Conservation (phyloP, 2,113 vertebrate species). For the Galbula dea region DNA sequence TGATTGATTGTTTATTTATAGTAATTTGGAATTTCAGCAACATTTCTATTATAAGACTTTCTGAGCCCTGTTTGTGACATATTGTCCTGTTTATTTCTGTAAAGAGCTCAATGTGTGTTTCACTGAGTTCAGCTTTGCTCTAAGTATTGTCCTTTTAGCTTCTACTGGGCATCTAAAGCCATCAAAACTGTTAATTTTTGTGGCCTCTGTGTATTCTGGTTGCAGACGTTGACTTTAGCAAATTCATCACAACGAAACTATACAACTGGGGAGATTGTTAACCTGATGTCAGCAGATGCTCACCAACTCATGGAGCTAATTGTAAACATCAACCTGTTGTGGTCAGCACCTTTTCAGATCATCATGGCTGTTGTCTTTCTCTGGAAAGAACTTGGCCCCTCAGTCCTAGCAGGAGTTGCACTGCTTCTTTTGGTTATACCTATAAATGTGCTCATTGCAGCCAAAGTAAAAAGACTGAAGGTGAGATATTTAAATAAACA, state of each 20-base stretch:
- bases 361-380: constrained; percentile 58
- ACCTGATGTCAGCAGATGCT: constrained; percentile 62
- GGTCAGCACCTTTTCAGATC: constrained; percentile 69
- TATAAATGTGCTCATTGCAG: constrained; percentile 52
- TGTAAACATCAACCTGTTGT: constrained; percentile 58
- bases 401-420: constrained; percentile 54
- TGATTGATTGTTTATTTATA: background rate
- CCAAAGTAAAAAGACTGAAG: constrained; percentile 59
- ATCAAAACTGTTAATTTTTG: background rate
- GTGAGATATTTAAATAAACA: constrained; percentile 21
- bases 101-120: background rate
- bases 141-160: background rate
- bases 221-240: constrained; percentile 58
- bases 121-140: background rate
- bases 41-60: background rate
- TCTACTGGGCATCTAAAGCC: background rate
- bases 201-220: background rate
- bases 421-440: constrained; percentile 66
- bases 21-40: background rate
- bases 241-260: constrained; percentile 44
- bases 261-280: constrained; percentile 55
- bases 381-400: constrained; percentile 67
- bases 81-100: background rate
- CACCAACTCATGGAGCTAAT: constrained; percentile 66
- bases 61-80: background rate